These are phyloP conservation scores for Aphaenogaster floridana DNA, from an alignment of 1,140 invertebrate species.

Conservation along the genomic window DNA sequence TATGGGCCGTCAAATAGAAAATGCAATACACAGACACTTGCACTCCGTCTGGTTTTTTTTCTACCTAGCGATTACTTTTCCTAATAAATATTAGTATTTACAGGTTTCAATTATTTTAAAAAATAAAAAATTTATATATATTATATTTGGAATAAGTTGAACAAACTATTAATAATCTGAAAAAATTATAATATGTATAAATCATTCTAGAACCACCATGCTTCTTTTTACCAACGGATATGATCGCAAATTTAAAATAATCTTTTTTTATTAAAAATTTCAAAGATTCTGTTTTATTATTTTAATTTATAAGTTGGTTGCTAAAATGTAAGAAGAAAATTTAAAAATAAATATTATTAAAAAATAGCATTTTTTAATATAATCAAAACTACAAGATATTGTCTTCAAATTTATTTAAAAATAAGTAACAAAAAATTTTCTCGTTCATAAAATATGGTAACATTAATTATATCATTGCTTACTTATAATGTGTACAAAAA, in stretches of 20 bases:
- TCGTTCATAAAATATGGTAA: background rate
- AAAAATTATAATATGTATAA: background rate
- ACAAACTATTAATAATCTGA: background rate
- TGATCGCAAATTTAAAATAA: background rate
- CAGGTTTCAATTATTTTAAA: background rate
- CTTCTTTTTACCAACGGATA: background rate
- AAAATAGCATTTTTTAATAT: background rate
- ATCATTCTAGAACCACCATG: background rate
- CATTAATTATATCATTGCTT: constrained; percentile 7
- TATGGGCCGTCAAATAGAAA: background rate
- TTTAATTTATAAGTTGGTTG: background rate
- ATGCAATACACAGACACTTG: constrained; percentile 3
- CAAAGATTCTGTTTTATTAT: background rate
- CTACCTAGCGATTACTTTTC: background rate
- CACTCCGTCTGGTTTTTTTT: background rate
- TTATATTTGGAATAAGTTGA: background rate
- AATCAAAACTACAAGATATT: background rate
- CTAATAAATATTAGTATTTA: background rate
- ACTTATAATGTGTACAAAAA: constrained; percentile 1
- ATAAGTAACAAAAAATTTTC: background rate
- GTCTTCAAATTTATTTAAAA: background rate
- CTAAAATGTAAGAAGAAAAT: background rate
- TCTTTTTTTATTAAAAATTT: background rate
- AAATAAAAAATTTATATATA: background rate
- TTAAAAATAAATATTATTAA: background rate